Conservation (phyloP, 1,140 invertebrate genomes). For the Drosophila arawakana region DNA sequence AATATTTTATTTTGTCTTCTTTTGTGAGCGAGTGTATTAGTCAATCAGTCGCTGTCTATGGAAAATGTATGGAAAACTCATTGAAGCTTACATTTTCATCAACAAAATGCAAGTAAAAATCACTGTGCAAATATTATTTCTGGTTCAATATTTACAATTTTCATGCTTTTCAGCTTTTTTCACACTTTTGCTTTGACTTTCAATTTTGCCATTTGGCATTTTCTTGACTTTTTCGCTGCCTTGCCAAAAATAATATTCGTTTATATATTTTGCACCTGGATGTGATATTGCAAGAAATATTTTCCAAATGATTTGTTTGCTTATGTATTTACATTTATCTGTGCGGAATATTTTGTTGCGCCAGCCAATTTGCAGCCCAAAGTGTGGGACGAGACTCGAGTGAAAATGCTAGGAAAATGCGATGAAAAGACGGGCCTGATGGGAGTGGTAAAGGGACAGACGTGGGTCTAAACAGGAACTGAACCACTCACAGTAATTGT, state of each 20-base stretch:
- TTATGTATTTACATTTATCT: conserved; percentile 78
- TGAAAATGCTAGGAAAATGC: not conserved
- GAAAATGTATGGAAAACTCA: conserved; percentile 38
- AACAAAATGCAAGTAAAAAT: conserved; percentile 62
- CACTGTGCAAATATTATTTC: conserved; percentile 65
- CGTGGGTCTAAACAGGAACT: conserved; percentile 21
- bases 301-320: conserved; percentile 81
- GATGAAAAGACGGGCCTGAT: not conserved
- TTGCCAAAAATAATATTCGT: conserved; percentile 75
- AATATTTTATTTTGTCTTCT: not conserved
- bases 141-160: conserved; percentile 73
- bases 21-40: not conserved
- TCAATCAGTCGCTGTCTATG: conserved; percentile 37
- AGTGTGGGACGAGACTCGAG: not conserved
- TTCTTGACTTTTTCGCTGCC: conserved; percentile 18
- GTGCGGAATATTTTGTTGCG: conserved; percentile 49
- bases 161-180: conserved; percentile 48
- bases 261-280: conserved; percentile 77
- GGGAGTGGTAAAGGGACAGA: not conserved
- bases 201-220: conserved; percentile 41
- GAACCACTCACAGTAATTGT: conserved; percentile 79
- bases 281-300: conserved; percentile 78
- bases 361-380: conserved; percentile 49
- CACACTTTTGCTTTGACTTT: conserved; percentile 62
- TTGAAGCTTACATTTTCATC: conserved; percentile 67